Percentiles rank a stretch among this genome's conserved stretches.
phyloP scores from a whole-genome alignment of 2,113 vertebrate genomes.

The Peromyscus californicus region DNA sequence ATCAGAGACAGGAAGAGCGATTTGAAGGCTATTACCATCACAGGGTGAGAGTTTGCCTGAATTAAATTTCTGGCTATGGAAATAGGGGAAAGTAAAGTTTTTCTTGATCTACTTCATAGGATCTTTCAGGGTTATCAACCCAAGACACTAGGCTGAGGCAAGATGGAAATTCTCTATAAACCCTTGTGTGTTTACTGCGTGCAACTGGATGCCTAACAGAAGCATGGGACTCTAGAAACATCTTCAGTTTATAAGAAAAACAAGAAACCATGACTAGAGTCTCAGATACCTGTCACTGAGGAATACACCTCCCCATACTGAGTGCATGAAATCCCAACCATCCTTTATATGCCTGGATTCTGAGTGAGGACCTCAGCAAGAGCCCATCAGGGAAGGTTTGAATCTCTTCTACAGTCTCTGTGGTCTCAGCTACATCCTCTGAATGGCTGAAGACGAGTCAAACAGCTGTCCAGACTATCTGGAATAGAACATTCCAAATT shows the following conservation, averaged over 20 bases:
- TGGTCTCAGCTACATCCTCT: too few species aligned
- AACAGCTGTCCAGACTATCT: background rate
- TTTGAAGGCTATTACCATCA: background rate
- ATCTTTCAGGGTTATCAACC: background rate
- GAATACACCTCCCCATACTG: background rate
- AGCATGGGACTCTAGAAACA: too few species aligned
- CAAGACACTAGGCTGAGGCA: background rate
- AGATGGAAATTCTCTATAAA: background rate
- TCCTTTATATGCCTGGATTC: background rate
- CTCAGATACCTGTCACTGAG: background rate
- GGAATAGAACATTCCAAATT: background rate
- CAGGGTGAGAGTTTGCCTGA: background rate
- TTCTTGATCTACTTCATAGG: background rate
- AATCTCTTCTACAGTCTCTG: background rate
- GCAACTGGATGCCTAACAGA: too few species aligned
- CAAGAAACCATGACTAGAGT: background rate
- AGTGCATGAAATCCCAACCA: background rate
- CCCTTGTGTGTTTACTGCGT: background rate
- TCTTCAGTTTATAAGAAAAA: background rate
- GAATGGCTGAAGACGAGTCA: background rate
- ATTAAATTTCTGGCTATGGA: constrained; percentile 5
- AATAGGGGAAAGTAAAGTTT: background rate
- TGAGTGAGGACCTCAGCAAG: background rate
- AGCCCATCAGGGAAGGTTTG: background rate
- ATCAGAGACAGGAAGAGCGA: background rate